Percentiles rank a stretch among this genome's conserved stretches.
Evolutionary conservation across 2,113 vertebrate genomes (phyloP).

Genomic region (Rhodinocichla rosea): DNA sequence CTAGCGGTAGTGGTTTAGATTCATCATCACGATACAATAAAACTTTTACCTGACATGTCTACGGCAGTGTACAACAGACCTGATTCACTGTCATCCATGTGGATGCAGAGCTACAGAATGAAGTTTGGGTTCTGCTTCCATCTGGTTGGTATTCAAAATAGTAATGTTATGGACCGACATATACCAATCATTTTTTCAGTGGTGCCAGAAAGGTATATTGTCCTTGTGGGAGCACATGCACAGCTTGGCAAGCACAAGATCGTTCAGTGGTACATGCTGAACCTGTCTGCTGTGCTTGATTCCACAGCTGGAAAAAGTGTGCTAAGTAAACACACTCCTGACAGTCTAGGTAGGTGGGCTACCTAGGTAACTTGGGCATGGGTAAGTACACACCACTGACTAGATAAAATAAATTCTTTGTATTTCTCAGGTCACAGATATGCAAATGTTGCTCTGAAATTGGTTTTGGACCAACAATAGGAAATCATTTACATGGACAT

Average conservation of each 20-base stretch:
- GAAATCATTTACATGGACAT: not conserved
- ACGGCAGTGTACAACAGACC: not conserved
- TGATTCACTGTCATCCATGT: not conserved
- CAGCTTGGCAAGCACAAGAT: not conserved
- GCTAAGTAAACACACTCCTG: not conserved
- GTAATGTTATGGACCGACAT: fast-evolving
- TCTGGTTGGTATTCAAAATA: not conserved
- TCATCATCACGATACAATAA: not conserved
- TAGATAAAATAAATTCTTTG: not conserved
- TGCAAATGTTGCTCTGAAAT: not conserved
- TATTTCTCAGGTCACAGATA: not conserved
- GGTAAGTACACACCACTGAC: not conserved
- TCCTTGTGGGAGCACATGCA: not conserved
- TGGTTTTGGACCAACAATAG: not conserved
- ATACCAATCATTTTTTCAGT: fast-evolving
- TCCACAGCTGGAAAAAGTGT: not conserved
- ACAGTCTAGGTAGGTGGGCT: not conserved
- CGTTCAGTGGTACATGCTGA: not conserved
- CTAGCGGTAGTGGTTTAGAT: not conserved
- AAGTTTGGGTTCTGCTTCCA: not conserved
- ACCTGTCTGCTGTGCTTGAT: not conserved
- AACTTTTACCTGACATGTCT: not conserved
- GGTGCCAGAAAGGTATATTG: not conserved
- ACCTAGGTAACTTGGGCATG: not conserved
- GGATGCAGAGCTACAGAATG: not conserved